Conservation (phyloP, 2,113 vertebrate species). For the Sinocyclocheilus rhinocerous region DNA sequence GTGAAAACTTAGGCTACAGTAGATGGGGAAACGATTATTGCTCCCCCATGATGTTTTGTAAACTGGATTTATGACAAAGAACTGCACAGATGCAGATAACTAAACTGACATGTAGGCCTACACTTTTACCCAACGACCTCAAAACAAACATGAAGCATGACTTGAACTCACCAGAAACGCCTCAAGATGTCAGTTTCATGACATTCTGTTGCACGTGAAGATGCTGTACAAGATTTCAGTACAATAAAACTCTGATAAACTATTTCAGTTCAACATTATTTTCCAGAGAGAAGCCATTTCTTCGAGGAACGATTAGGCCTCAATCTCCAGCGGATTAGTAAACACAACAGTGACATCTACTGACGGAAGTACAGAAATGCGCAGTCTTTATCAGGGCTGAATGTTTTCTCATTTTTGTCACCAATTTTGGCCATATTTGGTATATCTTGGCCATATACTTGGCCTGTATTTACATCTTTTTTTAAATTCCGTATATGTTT, state of each 20-base stretch:
- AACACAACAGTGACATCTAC: conserved; percentile 44
- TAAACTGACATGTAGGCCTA: background rate
- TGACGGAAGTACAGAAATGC: background rate
- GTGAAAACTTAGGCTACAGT: no score
- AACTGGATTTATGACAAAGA: no score
- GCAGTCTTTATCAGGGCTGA: background rate
- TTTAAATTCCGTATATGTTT: background rate
- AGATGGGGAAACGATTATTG: no score
- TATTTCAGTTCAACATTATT: background rate
- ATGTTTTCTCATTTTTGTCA: background rate
- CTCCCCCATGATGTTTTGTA: no score
- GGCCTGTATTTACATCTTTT: background rate
- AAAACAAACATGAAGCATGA: background rate
- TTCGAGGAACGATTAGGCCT: background rate
- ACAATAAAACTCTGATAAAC: background rate
- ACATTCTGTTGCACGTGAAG: background rate
- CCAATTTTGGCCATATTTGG: background rate
- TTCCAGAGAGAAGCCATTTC: background rate
- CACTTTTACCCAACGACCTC: background rate
- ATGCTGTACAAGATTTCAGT: background rate
- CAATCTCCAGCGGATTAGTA: background rate
- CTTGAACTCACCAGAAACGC: background rate
- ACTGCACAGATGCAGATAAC: background rate
- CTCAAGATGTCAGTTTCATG: background rate
- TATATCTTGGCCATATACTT: background rate